Base-by-base conservation (phyloP, 2,797 vertebrate genomes). In the Poeciliopsis gracilis region DNA sequence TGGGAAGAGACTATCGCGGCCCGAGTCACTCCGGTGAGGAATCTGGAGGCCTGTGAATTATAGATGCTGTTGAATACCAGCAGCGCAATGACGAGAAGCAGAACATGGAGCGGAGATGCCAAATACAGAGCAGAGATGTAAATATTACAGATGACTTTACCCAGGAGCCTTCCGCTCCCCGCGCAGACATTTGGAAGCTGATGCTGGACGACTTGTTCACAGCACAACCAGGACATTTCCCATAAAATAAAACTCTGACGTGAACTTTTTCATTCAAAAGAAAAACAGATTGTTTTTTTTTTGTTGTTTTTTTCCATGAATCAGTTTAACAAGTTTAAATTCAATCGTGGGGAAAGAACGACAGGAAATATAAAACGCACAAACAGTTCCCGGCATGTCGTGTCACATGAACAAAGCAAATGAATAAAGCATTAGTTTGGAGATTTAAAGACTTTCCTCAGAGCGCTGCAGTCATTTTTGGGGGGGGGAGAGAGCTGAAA, bases 1-100 rank as follows among this genome's bases (percentile, higher is more conserved):
- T 51, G 82, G 61, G 46, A 83, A 79, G 85, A 79, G 84, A 90
- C 80, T 70, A 82, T 88, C 51, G 16, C 72, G 8, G 51, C 25
- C 83, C 77, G 83, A 89, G 84, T 90, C 90, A 81, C 83, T 30
- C 61, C 49, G 67, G 75, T 81, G 82, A 47, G 77, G 9, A 77
- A 82, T 86, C 72, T 79, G 57, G 20, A 57, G 41, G 70, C 61
- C 49, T 7, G 70, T 86, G 75, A 85, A 89, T 90, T 82, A 84
- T 85, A 51, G 63, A 90, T 80, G 78, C 46, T 79, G 82, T 78
- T 46, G 76, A 89, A 83, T 78, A 79, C 8, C 30, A 69, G 78
- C 77, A 66, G 49, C 77, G 85, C 49, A 77, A 83, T 49, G 55
- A 81, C 57, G 76, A 85, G 73, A 49, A 28, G 71, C 70, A 86